These are phyloP conservation scores for Coregonus sp. DNA, from an alignment of 2,797 vertebrate genomes.

Conservation along the genomic window DNA sequence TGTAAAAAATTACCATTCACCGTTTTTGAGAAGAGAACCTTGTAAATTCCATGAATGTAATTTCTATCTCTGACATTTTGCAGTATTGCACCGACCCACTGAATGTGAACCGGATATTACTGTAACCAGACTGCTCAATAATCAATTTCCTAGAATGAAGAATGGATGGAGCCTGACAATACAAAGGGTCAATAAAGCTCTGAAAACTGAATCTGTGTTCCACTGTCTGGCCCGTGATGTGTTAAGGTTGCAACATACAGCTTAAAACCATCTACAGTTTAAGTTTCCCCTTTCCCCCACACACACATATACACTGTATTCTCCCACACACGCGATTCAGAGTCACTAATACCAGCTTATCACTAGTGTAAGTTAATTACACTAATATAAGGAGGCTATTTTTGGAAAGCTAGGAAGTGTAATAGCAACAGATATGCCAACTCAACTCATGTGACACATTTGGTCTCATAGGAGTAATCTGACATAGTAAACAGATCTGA, in stretches of 20 bases:
- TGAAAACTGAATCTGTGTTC: neutral
- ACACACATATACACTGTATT: slow-evolving; percentile 11
- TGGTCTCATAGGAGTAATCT: slow-evolving; percentile 26
- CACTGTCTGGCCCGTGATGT: neutral
- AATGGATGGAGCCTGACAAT: neutral
- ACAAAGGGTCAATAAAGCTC: neutral
- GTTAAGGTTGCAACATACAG: neutral
- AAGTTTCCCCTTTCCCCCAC: slow-evolving; percentile 42
- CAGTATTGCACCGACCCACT: neutral
- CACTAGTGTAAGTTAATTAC: slow-evolving; percentile 59
- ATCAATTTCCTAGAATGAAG: neutral
- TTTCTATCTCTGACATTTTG: neutral
- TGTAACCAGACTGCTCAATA: neutral
- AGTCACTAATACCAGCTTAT: slow-evolving; percentile 61
- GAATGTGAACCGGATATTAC: neutral
- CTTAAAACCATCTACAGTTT: slow-evolving; percentile 40
- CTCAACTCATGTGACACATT: slow-evolving; percentile 25
- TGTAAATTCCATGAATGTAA: neutral
- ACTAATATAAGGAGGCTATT: slow-evolving; percentile 51
- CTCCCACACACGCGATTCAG: slow-evolving; percentile 35
- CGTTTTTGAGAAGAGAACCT: neutral
- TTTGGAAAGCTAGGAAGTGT: slow-evolving; percentile 34
- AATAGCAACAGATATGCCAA: slow-evolving; percentile 1
- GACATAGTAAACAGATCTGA: slow-evolving; percentile 37
- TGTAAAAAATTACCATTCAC: neutral